Conservation (phyloP, 2,888 invertebrate species). For the Pyrocoelia pectoralis region DNA sequence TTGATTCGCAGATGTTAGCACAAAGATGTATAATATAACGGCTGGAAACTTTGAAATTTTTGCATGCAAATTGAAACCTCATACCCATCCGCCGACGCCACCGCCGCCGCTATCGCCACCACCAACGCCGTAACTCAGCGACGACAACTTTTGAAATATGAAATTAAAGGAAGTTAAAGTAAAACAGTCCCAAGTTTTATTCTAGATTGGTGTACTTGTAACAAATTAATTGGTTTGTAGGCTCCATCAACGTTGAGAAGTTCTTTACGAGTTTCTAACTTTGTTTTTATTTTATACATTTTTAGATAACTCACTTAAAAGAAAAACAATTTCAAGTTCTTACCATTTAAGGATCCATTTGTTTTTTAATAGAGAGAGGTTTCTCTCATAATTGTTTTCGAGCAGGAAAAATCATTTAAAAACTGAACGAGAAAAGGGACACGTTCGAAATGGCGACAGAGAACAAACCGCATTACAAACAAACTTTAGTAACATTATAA, state of each 20-base stretch:
- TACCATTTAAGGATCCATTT: slow-evolving; percentile 28
- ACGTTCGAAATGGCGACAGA: too few relatives aligned
- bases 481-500: not conserved
- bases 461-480: not conserved
- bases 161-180: slow-evolving; percentile 51
- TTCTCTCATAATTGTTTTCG: slow-evolving; percentile 16
- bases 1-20: slow-evolving; percentile 52
- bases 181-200: slow-evolving; percentile 41
- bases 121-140: slow-evolving; percentile 31
- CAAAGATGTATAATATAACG: slow-evolving; percentile 45
- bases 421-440: not conserved
- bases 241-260: slow-evolving; percentile 37
- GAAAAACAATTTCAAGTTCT: slow-evolving; percentile 36
- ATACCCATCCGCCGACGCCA: slow-evolving; percentile 26
- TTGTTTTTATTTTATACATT: slow-evolving; percentile 35
- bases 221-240: slow-evolving; percentile 44
- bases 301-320: slow-evolving; percentile 34
- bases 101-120: not conserved
- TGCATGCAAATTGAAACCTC: slow-evolving; percentile 57
- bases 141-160: slow-evolving; percentile 48
- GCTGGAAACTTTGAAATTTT: slow-evolving; percentile 52
- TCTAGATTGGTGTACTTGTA: slow-evolving; percentile 33
- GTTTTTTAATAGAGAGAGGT: slow-evolving; percentile 16
- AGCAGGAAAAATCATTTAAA: slow-evolving; percentile 3
- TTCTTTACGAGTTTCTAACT: slow-evolving; percentile 37